phyloP scores from a whole-genome alignment of 1,140 invertebrate species.

The Drosophila sp. region DNA sequence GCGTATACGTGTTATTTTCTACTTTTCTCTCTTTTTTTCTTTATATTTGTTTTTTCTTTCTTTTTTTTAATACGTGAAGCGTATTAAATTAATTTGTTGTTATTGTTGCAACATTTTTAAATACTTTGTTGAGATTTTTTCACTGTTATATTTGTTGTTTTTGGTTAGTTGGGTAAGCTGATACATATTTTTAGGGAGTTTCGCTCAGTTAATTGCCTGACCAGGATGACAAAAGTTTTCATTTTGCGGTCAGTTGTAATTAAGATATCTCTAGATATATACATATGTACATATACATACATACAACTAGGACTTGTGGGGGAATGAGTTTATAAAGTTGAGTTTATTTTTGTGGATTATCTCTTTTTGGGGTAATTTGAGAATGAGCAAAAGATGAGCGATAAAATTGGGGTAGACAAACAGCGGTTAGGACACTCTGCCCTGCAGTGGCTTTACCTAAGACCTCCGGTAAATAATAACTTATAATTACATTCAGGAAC shows the following conservation, averaged over 20 bases:
- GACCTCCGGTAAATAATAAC: background rate
- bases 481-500: background rate
- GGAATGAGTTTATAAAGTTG: slow-evolving; percentile 5
- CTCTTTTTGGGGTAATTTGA: slow-evolving; percentile 7
- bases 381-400: slow-evolving; percentile 4
- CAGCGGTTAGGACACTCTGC: background rate
- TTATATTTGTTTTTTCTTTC: background rate
- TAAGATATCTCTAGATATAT: slow-evolving; percentile 25
- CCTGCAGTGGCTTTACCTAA: background rate
- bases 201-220: slow-evolving; percentile 29
- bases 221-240: slow-evolving; percentile 24
- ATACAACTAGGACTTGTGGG: slow-evolving; percentile 7
- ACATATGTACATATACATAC: slow-evolving; percentile 4
- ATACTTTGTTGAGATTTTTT: slow-evolving; percentile 36
- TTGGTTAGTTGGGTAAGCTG: slow-evolving; percentile 19
- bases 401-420: background rate
- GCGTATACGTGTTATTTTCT: slow-evolving; percentile 52
- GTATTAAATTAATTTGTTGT: slow-evolving; percentile 55
- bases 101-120: slow-evolving; percentile 55
- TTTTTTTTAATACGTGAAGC: slow-evolving; percentile 10
- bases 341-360: slow-evolving; percentile 23
- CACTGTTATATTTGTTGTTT: slow-evolving; percentile 23
- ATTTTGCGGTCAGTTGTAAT: slow-evolving; percentile 41
- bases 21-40: slow-evolving; percentile 12
- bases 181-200: slow-evolving; percentile 7